Base-by-base conservation (phyloP, 1,140 invertebrate genomes). In the Rhagoletis pomonella region DNA sequence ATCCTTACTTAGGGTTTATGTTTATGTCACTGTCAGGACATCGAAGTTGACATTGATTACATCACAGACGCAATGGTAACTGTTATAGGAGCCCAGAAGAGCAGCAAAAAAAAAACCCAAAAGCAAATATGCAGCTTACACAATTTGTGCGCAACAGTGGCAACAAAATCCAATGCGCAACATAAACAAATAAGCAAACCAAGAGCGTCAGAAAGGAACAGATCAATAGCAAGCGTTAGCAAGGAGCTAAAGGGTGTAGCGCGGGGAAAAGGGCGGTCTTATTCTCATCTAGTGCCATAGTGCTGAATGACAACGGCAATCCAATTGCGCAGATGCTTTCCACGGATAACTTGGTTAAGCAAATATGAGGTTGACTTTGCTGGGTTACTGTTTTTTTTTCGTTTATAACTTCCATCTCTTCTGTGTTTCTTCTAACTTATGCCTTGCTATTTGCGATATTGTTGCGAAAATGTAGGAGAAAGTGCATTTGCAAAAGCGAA, bases 311-410 rank as follows among this genome's bases (percentile, higher is more conserved):
- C 73, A 55, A 81, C 47, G 73, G 10, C 73, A 81, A 81, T 81
- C 73, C 44, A 55, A 81, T 81, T 81, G 73, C 73, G 47, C 73
- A 81, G 73, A 81, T 81, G 73, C 73, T 81, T 81, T 47, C 73
- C n/a, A 9, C 47, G 73, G 73, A 81, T 81, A 81, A 81, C 73
- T 55, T n/a, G 73, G 17, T 81, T 81, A 55, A 81, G 73, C 50
- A 81, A 81, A 81, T 81, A 81, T 81, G 73, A 81, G 73, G n/a
- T 73, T 81, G 73, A 81, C 73, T 81, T 73, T 73, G n/a, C n/a
- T n/a, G n/a, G n/a, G n/a, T n/a, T n/a, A n/a, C n/a, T n/a, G n/a
- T n/a, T n/a, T n/a, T n/a, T n/a, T n/a, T n/a, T n/a, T n/a, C 67
- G 14, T 73, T 17, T 12, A 12, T 12, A 44, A 39, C 44, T 44